Base-by-base conservation (phyloP, 2,113 vertebrate genomes). In the Stercorarius parasiticus region DNA sequence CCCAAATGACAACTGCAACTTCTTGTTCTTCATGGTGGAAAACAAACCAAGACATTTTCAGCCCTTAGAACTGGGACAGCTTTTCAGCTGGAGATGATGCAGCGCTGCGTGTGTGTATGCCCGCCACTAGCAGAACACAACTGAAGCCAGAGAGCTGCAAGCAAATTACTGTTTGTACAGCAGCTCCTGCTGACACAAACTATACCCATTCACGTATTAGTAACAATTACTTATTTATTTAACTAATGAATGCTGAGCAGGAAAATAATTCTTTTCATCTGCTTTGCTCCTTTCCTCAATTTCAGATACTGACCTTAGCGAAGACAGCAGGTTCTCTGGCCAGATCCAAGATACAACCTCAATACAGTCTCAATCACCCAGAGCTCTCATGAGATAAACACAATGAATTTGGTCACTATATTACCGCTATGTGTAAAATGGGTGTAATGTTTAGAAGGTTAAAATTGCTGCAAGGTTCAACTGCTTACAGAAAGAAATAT, bases 21-120 rank as follows among this genome's bases (percentile, higher is more conserved):
- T 69, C n/a, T 26, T n/a, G 25, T 38, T 70, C 55, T 71, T 66
- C 26, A 3, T 0, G 0, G 16, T 18, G 11, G 49, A 73, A 84
- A 85, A 20, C 30, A 34, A 84, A 36, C 2, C 29, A 55, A 15
- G 13, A 13, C 15, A 9, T 15, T 58, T 42, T 19, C 34, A 43
- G 55, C 32, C 66, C 32, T 29, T 32, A 32, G 23, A n/a, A 7
- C 50, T 10, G 27, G 34, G 50, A 42, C 16, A 80, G 62, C 34
- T 45, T 64, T 38, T 38, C 16, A 52, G 1, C 6, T 3, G 13
- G 32, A 56, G 58, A 1, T 26, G 11, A 18, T 3, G 17, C 11
- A 7, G 32, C 3, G 10, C 71, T 0, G 3, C 5, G 8, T 2
- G 4, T 3, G 4, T 0, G 11, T 4, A 0, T 1, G 10, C 32